phyloP scores from a whole-genome alignment of 2,797 vertebrate species.

The Eospalax fontanierii region DNA sequence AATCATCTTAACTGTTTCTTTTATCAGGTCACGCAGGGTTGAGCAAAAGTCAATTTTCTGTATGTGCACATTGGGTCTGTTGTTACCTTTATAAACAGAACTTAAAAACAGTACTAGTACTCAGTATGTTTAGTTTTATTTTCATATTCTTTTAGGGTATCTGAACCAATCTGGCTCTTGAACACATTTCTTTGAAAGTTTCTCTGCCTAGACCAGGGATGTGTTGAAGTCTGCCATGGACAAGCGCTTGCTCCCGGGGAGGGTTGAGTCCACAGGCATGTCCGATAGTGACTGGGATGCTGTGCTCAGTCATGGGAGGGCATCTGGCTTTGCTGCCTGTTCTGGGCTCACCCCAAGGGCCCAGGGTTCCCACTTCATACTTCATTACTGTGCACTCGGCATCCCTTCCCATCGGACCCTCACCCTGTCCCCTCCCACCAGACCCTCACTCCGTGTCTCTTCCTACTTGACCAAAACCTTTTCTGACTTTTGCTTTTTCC shows the following conservation, averaged over 20 bases:
- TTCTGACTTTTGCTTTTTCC: constrained; percentile 21
- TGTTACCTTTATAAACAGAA: background rate
- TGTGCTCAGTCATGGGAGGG: background rate
- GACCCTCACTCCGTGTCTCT: no score
- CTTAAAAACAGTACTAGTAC: background rate
- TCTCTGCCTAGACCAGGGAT: background rate
- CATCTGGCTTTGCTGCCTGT: background rate
- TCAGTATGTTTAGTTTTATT: background rate
- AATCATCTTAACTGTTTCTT: no score
- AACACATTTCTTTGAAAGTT: constrained; percentile 24
- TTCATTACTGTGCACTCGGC: background rate
- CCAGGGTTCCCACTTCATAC: background rate
- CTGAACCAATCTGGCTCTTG: constrained; percentile 15
- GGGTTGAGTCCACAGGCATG: background rate
- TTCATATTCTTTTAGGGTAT: background rate
- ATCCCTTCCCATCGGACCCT: background rate
- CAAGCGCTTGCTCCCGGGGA: background rate
- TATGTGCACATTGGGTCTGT: no score
- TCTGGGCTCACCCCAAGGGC: background rate
- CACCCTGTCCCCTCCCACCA: no score
- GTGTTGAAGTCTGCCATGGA: background rate
- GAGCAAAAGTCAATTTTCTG: no score
- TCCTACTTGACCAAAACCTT: background rate
- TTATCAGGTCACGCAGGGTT: no score
- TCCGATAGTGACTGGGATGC: background rate